Percentiles rank a stretch among this genome's conserved stretches.
Evolutionary conservation across 2,888 invertebrate species (phyloP).

Genomic region (Hyposoter didymator): DNA sequence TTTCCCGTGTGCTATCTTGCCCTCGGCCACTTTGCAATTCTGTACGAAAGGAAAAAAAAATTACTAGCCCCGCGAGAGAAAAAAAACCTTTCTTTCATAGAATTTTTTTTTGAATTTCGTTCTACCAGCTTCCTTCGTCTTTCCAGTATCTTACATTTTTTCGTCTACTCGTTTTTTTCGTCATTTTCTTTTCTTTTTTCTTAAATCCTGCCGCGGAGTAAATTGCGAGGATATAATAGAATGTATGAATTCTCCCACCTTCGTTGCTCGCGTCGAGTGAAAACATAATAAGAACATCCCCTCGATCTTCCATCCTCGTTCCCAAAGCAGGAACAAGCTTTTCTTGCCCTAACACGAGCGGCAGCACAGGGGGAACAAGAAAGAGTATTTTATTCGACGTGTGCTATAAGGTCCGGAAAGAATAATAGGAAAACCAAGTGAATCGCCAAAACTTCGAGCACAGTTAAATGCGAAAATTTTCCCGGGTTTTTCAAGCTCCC

Average conservation of each 20-base stretch:
- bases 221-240: conserved; percentile 54
- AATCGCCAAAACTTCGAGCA: neutral
- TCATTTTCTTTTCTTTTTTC: neutral
- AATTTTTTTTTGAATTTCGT: conserved; percentile 25
- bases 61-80: conserved; percentile 8
- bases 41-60: conserved; percentile 29
- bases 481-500: conserved; percentile 6
- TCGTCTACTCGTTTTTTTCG: conserved; percentile 10
- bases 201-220: conserved; percentile 18
- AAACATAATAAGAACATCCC: conserved; percentile 37
- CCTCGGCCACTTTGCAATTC: conserved; percentile 53
- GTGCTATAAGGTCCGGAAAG: conserved; percentile 5
- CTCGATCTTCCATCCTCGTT: neutral
- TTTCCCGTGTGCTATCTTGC: conserved; percentile 30
- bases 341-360: neutral
- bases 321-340: conserved; percentile 1
- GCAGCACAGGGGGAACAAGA: neutral
- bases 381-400: conserved; percentile 26
- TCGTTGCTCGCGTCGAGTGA: conserved; percentile 45
- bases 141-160: conserved; percentile 19
- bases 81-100: conserved; percentile 21
- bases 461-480: neutral
- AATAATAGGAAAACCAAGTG: conserved; percentile 9
- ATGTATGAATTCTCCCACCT: conserved; percentile 46
- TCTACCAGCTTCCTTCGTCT: conserved; percentile 21